phyloP scores from a whole-genome alignment of 2,113 vertebrate species.

The Coptodon rendalli region DNA sequence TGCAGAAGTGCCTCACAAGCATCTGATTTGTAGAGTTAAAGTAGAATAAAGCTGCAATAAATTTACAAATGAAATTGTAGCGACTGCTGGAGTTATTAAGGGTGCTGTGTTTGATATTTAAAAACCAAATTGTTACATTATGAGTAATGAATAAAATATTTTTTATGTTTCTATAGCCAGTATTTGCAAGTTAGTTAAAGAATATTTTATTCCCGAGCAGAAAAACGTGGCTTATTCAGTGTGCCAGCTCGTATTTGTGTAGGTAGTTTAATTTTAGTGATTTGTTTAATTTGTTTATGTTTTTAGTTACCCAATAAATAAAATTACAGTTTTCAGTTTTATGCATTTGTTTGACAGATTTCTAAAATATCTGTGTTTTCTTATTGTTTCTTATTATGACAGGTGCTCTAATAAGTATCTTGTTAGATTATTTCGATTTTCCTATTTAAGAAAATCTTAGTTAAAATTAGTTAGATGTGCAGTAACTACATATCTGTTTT shows the following conservation, averaged over 20 bases:
- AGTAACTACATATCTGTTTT: neutral
- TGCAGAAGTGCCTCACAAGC: rapidly evolving
- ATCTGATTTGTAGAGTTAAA: neutral
- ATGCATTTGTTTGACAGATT: neutral
- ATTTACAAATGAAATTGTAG: neutral
- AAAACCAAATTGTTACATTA: neutral
- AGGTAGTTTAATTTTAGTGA: neutral
- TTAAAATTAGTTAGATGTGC: neutral
- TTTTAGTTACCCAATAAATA: neutral
- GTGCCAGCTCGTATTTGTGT: rapidly evolving
- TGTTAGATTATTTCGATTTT: neutral
- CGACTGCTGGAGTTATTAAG: neutral
- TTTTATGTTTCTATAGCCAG: neutral
- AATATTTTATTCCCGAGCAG: neutral
- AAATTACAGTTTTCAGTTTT: neutral
- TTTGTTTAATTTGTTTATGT: neutral
- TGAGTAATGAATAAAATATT: neutral
- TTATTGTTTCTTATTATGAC: neutral
- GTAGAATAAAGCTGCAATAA: neutral
- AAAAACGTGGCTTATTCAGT: neutral
- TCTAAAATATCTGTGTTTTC: neutral
- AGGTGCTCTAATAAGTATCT: neutral
- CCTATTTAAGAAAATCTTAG: neutral
- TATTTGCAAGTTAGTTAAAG: neutral
- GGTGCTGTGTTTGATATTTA: neutral